A percentile compares a stretch with the other conserved stretches of the same genome.
Conservation (phyloP, 2,888 invertebrate genomes). For the Dromius quadrimaculatus region DNA sequence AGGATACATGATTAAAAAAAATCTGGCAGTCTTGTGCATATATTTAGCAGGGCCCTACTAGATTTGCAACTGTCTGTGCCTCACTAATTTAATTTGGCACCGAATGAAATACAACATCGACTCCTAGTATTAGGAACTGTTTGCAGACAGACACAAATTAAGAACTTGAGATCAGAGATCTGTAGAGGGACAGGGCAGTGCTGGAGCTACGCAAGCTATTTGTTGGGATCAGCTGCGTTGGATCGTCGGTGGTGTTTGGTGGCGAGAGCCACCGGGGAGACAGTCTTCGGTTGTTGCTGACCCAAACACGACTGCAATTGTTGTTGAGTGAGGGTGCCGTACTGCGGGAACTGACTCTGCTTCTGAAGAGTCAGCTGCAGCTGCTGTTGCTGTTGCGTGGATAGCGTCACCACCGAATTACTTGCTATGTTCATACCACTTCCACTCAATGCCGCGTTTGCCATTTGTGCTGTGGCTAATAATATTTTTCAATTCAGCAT, state of each 20-base stretch:
- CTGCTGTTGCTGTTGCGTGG: constrained; percentile 52
- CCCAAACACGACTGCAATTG: constrained; percentile 61
- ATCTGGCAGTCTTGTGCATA: constrained; percentile 42
- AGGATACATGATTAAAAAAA: constrained; percentile 23
- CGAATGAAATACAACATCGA: constrained; percentile 29
- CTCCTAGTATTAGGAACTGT: constrained; percentile 37
- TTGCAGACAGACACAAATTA: constrained; percentile 29
- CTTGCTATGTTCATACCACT: constrained; percentile 44
- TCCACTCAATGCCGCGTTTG: constrained; percentile 57
- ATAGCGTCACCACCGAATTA: constrained; percentile 52
- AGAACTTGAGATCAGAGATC: constrained; percentile 25
- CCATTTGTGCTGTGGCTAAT: constrained; percentile 61
- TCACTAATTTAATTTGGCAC: constrained; percentile 23
- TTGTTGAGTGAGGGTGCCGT: constrained; percentile 20
- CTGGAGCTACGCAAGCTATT: constrained; percentile 57
- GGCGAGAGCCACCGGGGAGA: constrained; percentile 58
- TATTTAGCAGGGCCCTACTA: constrained; percentile 38
- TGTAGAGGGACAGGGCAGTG: constrained; percentile 25
- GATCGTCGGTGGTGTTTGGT: constrained; percentile 63
- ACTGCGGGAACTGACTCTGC: constrained; percentile 63
- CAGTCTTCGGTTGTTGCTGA: constrained; percentile 60
- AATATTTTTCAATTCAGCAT: constrained; percentile 57
- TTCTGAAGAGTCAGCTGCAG: constrained; percentile 61
- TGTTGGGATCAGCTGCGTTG: constrained; percentile 64
- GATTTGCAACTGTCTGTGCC: constrained; percentile 18